Conservation (phyloP, 2,113 vertebrate genomes). For the Diadophis punctatus region DNA sequence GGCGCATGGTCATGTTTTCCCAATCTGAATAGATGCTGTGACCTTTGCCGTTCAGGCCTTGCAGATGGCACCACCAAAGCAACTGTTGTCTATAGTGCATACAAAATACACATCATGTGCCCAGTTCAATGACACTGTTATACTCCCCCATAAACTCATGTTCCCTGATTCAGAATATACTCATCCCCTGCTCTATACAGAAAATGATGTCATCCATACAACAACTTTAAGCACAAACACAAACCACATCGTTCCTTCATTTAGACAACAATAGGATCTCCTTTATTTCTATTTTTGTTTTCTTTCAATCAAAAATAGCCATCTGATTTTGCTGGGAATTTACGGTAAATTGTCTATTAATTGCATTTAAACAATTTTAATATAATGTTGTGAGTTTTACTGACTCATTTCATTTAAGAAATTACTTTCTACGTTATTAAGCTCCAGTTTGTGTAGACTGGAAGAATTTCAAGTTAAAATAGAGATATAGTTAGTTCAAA, state of each 20-base stretch:
- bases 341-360: conserved; percentile 45
- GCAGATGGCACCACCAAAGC: conserved; percentile 19
- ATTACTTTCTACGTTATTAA: not conserved
- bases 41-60: not conserved
- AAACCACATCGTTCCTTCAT: conserved; percentile 41
- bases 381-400: conserved; percentile 21
- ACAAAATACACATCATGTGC: conserved; percentile 35
- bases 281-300: not conserved
- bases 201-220: conserved; percentile 8
- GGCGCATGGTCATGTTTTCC: not conserved
- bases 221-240: conserved; percentile 56
- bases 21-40: not conserved
- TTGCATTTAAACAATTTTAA: conserved; percentile 25
- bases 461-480: not conserved
- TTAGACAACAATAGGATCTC: conserved; percentile 53
- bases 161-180: conserved; percentile 63
- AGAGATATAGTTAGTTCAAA: not conserved
- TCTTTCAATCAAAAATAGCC: conserved; percentile 19
- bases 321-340: conserved; percentile 11
- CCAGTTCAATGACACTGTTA: not conserved
- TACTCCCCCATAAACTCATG: conserved; percentile 44
- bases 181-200: conserved; percentile 36
- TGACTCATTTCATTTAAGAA: conserved; percentile 43
- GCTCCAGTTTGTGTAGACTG: not conserved
- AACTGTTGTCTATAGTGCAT: conserved; percentile 4